Evolutionary conservation across 37 sponge, comb jelly and placozoan species (phyloP).

Genomic region (Halichondria panicea): DNA sequence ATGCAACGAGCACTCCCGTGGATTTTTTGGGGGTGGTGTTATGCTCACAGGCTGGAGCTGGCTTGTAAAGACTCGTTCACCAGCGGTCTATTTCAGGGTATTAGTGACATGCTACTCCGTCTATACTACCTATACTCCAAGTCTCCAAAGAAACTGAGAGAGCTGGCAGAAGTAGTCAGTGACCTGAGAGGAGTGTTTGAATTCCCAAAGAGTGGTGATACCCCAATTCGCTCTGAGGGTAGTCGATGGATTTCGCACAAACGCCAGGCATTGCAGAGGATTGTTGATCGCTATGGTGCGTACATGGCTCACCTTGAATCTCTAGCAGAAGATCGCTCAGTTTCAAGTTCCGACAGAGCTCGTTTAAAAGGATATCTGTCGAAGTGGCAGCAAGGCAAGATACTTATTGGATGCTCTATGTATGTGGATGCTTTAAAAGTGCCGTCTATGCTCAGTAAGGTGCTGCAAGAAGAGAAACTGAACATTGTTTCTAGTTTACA

Average conservation of each 20-base stretch:
- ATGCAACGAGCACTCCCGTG: slow-evolving; percentile 43
- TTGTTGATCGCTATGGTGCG: slow-evolving; percentile 65
- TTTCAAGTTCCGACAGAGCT: slow-evolving; percentile 33
- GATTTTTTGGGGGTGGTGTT: slow-evolving; percentile 64
- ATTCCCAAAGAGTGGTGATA: slow-evolving; percentile 43
- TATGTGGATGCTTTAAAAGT: slow-evolving; percentile 35
- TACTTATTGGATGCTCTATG: slow-evolving; percentile 53
- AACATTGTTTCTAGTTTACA: slow-evolving; percentile 45
- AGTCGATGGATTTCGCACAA: slow-evolving; percentile 58
- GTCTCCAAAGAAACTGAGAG: slow-evolving; percentile 53
- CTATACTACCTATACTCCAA: slow-evolving; percentile 51
- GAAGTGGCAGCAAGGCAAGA: slow-evolving; percentile 43
- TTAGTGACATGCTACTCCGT: slow-evolving; percentile 64
- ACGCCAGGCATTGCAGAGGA: slow-evolving; percentile 45
- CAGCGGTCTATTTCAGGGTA: slow-evolving; percentile 19
- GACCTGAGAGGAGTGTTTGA: slow-evolving; percentile 55
- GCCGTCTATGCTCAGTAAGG: slow-evolving; percentile 16
- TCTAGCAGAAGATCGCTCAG: slow-evolving; percentile 23
- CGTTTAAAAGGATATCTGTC: slow-evolving; percentile 36
- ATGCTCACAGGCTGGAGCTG: slow-evolving; percentile 56
- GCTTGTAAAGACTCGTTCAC: slow-evolving; percentile 53
- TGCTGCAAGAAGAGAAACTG: slow-evolving; percentile 35
- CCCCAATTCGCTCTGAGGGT: slow-evolving; percentile 43
- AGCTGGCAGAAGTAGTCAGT: slow-evolving; percentile 34
- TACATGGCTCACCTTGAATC: slow-evolving; percentile 35